phyloP scores from a whole-genome alignment of 2,113 vertebrate species.

The Crotalus horridus region DNA sequence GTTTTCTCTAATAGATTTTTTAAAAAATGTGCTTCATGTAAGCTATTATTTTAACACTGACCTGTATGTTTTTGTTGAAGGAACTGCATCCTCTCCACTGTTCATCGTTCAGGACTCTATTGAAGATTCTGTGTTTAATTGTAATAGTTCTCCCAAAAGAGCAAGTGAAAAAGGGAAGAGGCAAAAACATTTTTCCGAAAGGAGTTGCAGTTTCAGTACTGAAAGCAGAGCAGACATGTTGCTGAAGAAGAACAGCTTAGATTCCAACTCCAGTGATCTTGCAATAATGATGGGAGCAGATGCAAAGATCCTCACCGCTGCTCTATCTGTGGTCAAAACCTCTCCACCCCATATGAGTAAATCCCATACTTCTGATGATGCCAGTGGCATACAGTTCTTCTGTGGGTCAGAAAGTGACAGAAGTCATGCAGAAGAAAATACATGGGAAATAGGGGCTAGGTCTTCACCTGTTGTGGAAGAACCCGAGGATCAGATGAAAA shows the following conservation, averaged over 20 bases:
- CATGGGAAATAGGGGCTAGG: constrained; percentile 60
- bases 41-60: not conserved
- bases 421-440: constrained; percentile 49
- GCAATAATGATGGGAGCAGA: constrained; percentile 92
- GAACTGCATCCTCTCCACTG: constrained; percentile 66
- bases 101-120: constrained; percentile 73
- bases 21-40: not conserved
- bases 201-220: constrained; percentile 92
- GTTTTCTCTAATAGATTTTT: not conserved
- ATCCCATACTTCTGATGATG: constrained; percentile 66
- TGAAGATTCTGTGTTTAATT: constrained; percentile 71
- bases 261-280: constrained; percentile 80
- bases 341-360: constrained; percentile 47
- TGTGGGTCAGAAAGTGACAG: constrained; percentile 24
- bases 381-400: constrained; percentile 51
- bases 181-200: constrained; percentile 84
- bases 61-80: constrained; percentile 43
- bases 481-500: constrained; percentile 57
- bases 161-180: constrained; percentile 71
- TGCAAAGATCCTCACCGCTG: constrained; percentile 90
- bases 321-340: constrained; percentile 71
- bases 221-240: constrained; percentile 90
- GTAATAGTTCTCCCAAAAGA: constrained; percentile 63
- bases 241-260: constrained; percentile 82
- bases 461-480: constrained; percentile 59